Percentiles rank a stretch among this genome's conserved stretches.
These are phyloP conservation scores for Rousettus madagascariensis DNA, from an alignment of 2,797 vertebrate genomes.

Conservation along the genomic window DNA sequence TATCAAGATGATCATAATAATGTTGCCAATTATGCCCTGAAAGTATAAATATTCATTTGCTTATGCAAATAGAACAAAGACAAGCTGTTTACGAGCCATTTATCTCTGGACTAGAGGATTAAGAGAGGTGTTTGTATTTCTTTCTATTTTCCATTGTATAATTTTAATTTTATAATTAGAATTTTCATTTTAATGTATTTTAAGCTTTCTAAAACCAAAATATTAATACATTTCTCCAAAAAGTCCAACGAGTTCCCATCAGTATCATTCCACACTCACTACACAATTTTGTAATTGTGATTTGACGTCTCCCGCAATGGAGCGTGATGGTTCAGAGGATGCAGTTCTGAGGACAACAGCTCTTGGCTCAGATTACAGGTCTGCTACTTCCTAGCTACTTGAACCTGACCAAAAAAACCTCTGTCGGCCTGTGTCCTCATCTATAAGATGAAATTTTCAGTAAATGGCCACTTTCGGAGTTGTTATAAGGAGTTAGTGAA, in stretches of 20 bases:
- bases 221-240: background rate
- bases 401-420: background rate
- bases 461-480: background rate
- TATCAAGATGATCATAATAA: background rate
- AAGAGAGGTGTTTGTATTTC: background rate
- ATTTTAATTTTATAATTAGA: background rate
- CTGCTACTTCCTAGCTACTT: background rate
- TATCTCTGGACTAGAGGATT: background rate
- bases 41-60: background rate
- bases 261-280: background rate
- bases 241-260: background rate
- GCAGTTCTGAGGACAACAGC: background rate
- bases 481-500: background rate
- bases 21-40: background rate
- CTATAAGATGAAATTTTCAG: background rate
- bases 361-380: background rate
- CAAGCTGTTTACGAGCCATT: background rate
- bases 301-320: background rate
- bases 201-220: background rate
- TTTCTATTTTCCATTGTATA: background rate
- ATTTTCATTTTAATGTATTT: background rate
- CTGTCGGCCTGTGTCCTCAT: background rate
- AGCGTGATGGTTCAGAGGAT: background rate
- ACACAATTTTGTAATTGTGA: background rate
- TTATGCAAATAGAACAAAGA: background rate